These are phyloP conservation scores for Coboldia fuscipes DNA, from an alignment of 1,140 invertebrate genomes.

Conservation along the genomic window DNA sequence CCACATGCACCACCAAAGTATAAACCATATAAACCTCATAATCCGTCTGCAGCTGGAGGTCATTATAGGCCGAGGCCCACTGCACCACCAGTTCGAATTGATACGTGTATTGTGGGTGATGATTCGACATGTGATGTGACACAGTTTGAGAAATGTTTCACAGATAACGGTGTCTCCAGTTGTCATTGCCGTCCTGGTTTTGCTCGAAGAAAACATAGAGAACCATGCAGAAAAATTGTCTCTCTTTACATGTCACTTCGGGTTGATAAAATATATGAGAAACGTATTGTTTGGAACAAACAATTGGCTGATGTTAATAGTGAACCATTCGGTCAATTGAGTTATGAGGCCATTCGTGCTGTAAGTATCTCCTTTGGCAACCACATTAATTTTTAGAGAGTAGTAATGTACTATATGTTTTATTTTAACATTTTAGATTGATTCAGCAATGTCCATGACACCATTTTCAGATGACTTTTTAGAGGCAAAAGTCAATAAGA, in stretches of 20 bases:
- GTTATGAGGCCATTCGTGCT: conserved; percentile 62
- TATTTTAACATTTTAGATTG: conserved; percentile 39
- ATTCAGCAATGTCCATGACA: conserved; percentile 76
- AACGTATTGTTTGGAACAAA: conserved; percentile 48
- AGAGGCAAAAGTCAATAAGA: conserved; percentile 53
- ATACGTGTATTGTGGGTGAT: conserved; percentile 86
- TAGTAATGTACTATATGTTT: no score
- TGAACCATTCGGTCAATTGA: conserved; percentile 57
- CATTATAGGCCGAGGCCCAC: conserved; percentile 30
- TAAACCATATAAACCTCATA: conserved; percentile 6
- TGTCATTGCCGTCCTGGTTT: conserved; percentile 71
- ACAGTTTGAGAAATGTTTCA: conserved; percentile 70
- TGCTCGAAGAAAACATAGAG: conserved; percentile 49
- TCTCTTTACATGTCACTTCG: conserved; percentile 57
- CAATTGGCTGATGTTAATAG: conserved; percentile 52
- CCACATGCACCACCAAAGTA: conserved; percentile 11
- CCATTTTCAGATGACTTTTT: conserved; percentile 70
- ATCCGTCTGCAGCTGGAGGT: not conserved
- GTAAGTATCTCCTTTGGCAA: conserved; percentile 29
- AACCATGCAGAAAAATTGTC: conserved; percentile 60
- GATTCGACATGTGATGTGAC: conserved; percentile 75
- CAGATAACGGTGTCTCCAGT: conserved; percentile 73
- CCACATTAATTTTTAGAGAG: conserved; percentile 2
- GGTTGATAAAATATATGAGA: conserved; percentile 64
- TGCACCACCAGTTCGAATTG: conserved; percentile 53